Percentiles rank a stretch among this genome's conserved stretches.
Conservation (phyloP, 2,113 vertebrate genomes). For the Helogale parvula region DNA sequence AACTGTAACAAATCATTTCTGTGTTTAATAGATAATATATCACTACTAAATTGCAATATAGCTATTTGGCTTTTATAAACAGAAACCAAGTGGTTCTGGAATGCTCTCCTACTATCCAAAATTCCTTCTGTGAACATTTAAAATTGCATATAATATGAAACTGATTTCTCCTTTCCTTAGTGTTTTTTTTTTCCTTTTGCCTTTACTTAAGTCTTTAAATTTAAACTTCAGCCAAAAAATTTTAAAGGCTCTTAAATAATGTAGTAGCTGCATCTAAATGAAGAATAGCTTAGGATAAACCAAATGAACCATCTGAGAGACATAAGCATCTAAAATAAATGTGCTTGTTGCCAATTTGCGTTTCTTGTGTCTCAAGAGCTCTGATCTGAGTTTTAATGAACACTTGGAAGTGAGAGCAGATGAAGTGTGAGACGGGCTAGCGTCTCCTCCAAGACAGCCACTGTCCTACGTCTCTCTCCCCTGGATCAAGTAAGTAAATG, state of each 20-base stretch:
- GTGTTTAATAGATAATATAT: neutral
- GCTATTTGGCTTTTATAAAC: neutral
- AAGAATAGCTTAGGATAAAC: neutral
- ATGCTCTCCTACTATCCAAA: neutral
- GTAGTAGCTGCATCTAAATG: neutral
- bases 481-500: neutral
- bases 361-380: neutral
- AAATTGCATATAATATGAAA: neutral
- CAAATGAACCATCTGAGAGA: neutral
- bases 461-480: neutral
- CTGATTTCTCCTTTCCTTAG: neutral
- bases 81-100: neutral
- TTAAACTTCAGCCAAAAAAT: neutral
- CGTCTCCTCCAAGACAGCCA: neutral
- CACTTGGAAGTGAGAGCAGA: neutral
- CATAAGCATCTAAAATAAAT: neutral
- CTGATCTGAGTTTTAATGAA: neutral
- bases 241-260: neutral
- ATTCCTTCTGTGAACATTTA: neutral
- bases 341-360: neutral
- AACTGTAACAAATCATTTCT: neutral
- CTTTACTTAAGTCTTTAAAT: neutral
- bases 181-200: neutral
- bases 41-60: neutral
- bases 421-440: neutral